Percentiles rank a stretch among this genome's conserved stretches.
Conservation (phyloP, 53 echinoderm and acorn worm genomes). For the Actinopyga echinites region DNA sequence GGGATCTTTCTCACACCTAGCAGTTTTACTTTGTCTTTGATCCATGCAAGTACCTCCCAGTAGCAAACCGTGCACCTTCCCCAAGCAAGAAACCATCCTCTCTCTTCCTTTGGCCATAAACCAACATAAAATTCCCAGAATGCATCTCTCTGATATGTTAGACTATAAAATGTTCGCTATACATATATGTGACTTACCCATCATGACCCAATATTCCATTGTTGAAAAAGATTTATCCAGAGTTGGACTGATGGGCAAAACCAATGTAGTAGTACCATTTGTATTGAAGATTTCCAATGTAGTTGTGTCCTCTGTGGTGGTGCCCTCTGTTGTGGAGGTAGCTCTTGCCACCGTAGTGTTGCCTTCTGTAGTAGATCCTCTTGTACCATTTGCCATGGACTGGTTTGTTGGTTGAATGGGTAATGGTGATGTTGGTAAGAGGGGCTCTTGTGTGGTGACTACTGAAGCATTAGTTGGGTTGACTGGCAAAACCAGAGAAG, state of each 20-base stretch:
- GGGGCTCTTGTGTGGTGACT: constrained; percentile 56
- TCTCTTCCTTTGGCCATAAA: not conserved
- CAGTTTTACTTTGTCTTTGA: too few relatives aligned
- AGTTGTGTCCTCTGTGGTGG: not conserved
- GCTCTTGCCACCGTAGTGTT: too few relatives aligned
- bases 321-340: too few relatives aligned
- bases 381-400: not conserved
- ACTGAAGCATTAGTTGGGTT: constrained; percentile 49
- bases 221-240: constrained; percentile 77
- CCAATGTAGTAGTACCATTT: not conserved
- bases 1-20: too few relatives aligned
- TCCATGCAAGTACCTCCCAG: not conserved
- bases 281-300: not conserved
- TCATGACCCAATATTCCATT: constrained; percentile 64
- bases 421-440: too few relatives aligned
- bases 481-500: not conserved
- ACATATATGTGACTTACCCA: constrained; percentile 59
- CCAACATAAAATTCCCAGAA: not conserved
- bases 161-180: not conserved
- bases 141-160: not conserved
- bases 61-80: not conserved
- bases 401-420: not conserved
- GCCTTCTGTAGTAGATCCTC: too few relatives aligned
- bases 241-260: not conserved
- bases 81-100: not conserved